Evolutionary conservation across 2,113 vertebrate species (phyloP), one percentile per base, ranked within the genome.

Genomic region (Girardinichthys multiradiatus): DNA sequence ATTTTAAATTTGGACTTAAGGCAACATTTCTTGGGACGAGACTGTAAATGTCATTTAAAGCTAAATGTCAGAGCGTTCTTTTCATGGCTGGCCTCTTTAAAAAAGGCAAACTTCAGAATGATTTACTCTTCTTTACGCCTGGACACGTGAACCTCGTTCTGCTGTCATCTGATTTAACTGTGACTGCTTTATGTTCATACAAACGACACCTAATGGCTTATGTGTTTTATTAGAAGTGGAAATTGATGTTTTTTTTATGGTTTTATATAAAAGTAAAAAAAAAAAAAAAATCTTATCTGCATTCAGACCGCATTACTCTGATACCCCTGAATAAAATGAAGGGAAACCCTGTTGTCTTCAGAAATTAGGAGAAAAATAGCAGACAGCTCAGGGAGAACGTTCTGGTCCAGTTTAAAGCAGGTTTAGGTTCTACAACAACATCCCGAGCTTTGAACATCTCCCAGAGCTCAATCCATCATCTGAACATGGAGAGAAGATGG

Each of bases 31-130:
- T 33, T 37, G 7, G 57, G 81, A 85, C 66, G 51, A 69, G 77
- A 73, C 68, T 72, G 42, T 77, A 87, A 89, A 88, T 91, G 87
- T 84, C 89, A 84, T 78, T 83, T 66, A 51, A 68, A 86, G 79
- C 64, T 39, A 90, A 90, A 91, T 90, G 87, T 69, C 90, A 90
- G 15, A 4, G 70, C 79, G 76, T 76, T 76, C 65, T 84, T 83
- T 76, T 72, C 45, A 82, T 26, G 70, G 42, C 57, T 85, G 84
- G 89, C 79, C 87, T 84, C 75, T 76, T 80, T 64, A 61, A 76
- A 82, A 82, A 57, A 31, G 31, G 57, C 54, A 85, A 73, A 77
- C 70, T 72, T 80, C 26, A 27, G 66, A 82, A 80, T 82, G 78
- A 67, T 72, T 78, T 21, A 66, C 4, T 74, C 19, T 17, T 68